These are phyloP conservation scores for Megastigmus dorsalis DNA, from an alignment of 2,888 invertebrate species.

Conservation along the genomic window DNA sequence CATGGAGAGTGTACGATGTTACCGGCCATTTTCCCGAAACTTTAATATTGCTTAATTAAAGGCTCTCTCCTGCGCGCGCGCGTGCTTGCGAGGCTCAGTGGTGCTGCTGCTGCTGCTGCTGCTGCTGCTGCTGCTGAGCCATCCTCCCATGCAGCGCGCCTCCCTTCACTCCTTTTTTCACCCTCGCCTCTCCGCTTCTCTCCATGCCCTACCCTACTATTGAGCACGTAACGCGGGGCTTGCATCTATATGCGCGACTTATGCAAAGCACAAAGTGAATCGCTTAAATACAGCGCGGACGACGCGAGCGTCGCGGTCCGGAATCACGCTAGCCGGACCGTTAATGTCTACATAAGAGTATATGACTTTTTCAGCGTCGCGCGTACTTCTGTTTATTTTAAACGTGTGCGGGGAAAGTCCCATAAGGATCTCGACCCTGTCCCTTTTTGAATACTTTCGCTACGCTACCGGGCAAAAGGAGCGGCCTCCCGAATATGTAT, in stretches of 20 bases:
- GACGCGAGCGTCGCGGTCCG: conserved; percentile 37
- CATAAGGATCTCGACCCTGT: conserved; percentile 27
- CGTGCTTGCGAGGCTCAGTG: not conserved
- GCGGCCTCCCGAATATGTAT: conserved; percentile 16
- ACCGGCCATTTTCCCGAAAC: conserved; percentile 44
- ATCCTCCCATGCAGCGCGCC: no score
- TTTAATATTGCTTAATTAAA: conserved; percentile 56
- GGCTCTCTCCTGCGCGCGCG: no score
- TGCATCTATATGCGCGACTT: conserved; percentile 53
- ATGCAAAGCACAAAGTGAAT: conserved; percentile 56
- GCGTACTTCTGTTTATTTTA: conserved; percentile 14
- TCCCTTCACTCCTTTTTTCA: conserved; percentile 7
- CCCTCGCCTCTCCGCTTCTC: not conserved
- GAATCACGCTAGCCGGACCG: conserved; percentile 54
- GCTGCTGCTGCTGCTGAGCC: no score
- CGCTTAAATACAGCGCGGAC: conserved; percentile 53
- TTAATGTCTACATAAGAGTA: conserved; percentile 52
- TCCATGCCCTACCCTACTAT: no score
- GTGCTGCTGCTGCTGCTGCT: no score
- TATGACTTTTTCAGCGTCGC: conserved; percentile 40
- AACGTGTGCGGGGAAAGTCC: conserved; percentile 46
- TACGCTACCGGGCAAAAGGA: not conserved
- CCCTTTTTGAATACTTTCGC: conserved; percentile 32
- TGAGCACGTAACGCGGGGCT: no score
- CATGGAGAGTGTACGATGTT: conserved; percentile 24